Conservation (phyloP, 35 echinoderm and acorn worm species). For the Ophiothrix spiculata region DNA sequence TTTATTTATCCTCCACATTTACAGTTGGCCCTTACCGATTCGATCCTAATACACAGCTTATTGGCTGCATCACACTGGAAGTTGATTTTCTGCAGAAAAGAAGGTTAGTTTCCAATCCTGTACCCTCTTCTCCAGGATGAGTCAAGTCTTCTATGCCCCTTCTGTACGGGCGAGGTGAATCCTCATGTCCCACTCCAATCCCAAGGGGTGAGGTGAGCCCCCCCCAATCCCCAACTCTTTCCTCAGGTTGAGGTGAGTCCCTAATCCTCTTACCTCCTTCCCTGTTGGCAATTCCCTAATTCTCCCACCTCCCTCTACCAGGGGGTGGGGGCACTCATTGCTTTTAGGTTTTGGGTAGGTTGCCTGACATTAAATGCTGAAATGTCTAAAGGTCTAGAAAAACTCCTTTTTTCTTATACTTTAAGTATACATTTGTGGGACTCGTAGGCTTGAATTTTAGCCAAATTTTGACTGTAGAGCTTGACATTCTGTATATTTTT, state of each 20-base stretch:
- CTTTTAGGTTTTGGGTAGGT: too few relatives aligned
- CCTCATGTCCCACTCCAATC: not conserved
- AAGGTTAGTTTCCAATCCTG: slow-evolving; percentile 53
- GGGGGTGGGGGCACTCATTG: too few relatives aligned
- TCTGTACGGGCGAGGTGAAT: not conserved
- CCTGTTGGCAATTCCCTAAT: not conserved
- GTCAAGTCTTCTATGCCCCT: not conserved
- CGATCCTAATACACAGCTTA: slow-evolving; percentile 53
- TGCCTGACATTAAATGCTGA: too few relatives aligned
- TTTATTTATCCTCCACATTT: slow-evolving; percentile 22
- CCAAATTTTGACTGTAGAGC: too few relatives aligned
- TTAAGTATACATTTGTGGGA: too few relatives aligned
- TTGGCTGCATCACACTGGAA: slow-evolving; percentile 72
- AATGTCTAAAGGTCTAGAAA: too few relatives aligned
- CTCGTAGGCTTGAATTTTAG: too few relatives aligned
- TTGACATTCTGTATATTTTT: too few relatives aligned
- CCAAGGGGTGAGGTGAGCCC: not conserved
- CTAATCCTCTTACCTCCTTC: not conserved
- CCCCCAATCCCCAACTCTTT: not conserved
- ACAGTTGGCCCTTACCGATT: slow-evolving; percentile 60
- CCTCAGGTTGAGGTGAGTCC: not conserved
- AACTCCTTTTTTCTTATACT: too few relatives aligned
- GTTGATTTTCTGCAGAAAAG: slow-evolving; percentile 96
- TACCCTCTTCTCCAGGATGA: not conserved
- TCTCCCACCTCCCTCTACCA: too few relatives aligned